A percentile compares a stretch with the other conserved stretches of the same genome.
phyloP scores from a whole-genome alignment of 2,888 invertebrate genomes.

The Polietes domitor region DNA sequence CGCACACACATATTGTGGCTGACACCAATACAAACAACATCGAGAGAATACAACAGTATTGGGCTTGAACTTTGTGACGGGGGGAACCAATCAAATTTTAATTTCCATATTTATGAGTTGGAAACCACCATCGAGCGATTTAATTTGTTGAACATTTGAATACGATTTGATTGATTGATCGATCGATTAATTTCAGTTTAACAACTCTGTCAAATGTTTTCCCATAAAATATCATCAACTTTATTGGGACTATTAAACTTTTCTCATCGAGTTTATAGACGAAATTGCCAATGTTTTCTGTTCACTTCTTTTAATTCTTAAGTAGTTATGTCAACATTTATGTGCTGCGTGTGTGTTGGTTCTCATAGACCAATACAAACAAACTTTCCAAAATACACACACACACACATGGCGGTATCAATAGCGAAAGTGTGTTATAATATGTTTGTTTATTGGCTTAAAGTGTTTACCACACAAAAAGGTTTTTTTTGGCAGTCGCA shows the following conservation, averaged over 20 bases:
- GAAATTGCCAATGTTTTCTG: slow-evolving; percentile 32
- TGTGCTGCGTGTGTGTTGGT: background rate
- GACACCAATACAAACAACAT: background rate
- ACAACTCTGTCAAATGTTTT: slow-evolving; percentile 27
- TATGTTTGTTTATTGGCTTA: slow-evolving; percentile 43
- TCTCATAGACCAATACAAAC: background rate
- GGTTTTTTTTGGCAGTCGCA: background rate
- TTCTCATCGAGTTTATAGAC: slow-evolving; percentile 36
- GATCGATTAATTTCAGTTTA: slow-evolving; percentile 40
- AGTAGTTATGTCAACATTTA: slow-evolving; percentile 44
- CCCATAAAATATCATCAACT: slow-evolving; percentile 13
- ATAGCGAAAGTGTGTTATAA: slow-evolving; percentile 11
- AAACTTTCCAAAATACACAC: background rate
- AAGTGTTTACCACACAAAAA: slow-evolving; percentile 7
- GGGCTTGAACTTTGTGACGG: background rate
- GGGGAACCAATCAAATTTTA: slow-evolving; percentile 25
- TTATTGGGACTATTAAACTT: slow-evolving; percentile 52
- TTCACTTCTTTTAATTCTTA: slow-evolving; percentile 43
- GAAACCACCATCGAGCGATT: background rate
- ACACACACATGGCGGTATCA: background rate
- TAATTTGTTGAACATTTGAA: slow-evolving; percentile 31
- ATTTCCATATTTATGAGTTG: slow-evolving; percentile 65
- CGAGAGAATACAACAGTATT: background rate
- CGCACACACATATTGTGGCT: background rate
- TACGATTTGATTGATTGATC: slow-evolving; percentile 36